These are phyloP conservation scores for Meghimatium bilineatum DNA, from an alignment of 2,888 invertebrate genomes.

Conservation along the genomic window DNA sequence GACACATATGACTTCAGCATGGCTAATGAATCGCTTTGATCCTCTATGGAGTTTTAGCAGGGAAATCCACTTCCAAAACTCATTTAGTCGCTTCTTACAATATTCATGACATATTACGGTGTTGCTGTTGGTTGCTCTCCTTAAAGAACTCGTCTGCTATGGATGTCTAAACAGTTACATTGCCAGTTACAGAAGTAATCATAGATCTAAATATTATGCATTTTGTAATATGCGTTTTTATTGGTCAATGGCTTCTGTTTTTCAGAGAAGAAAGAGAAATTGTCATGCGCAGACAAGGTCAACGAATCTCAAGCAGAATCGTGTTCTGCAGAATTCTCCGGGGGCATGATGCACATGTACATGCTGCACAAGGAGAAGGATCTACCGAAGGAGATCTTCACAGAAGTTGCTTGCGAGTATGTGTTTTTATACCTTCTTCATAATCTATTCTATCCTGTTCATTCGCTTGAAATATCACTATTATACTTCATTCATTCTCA, in stretches of 20 bases:
- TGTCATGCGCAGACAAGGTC: constrained; percentile 27
- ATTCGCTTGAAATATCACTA: too few species aligned
- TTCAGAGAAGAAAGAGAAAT: constrained; percentile 34
- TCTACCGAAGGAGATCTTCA: constrained; percentile 10
- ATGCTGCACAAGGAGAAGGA: constrained; percentile 25
- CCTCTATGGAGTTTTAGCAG: too few species aligned
- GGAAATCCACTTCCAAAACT: too few species aligned
- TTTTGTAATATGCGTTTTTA: not conserved
- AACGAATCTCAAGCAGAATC: constrained; percentile 34
- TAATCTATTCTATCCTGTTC: too few species aligned
- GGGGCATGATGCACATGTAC: constrained; percentile 45
- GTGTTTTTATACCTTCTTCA: not conserved
- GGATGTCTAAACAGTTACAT: not conserved
- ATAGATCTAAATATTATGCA: not conserved
- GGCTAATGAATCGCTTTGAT: too few species aligned
- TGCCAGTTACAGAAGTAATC: not conserved
- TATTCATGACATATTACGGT: too few species aligned
- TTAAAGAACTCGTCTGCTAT: too few species aligned
- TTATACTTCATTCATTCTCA: too few species aligned
- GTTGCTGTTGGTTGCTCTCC: too few species aligned
- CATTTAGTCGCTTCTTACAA: too few species aligned
- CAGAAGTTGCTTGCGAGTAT: constrained; percentile 48
- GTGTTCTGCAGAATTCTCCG: constrained; percentile 36
- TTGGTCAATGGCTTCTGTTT: not conserved
- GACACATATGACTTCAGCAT: too few species aligned